Evolutionary conservation across 1,140 invertebrate genomes (phyloP), one percentile per base, ranked within the genome.

Genomic region (Vanessa atalanta): DNA sequence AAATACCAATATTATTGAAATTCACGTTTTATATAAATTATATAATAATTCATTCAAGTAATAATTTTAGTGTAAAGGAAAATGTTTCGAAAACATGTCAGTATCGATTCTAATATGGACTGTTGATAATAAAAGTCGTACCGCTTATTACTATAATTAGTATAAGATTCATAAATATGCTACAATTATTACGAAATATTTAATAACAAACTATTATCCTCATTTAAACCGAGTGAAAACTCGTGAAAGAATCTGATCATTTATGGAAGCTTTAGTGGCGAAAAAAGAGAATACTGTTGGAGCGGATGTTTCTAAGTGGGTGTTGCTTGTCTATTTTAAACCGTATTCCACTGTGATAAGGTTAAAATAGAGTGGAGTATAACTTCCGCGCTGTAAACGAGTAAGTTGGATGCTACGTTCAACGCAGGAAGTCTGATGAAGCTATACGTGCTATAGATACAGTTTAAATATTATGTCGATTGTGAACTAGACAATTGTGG

Each of bases 391-490:
- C 50, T 53, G 50, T 53, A 53, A 53, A 67, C 20, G 48, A 50
- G n/a, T 7, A 26, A 53, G 65, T 53, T 67, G 26, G 48, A 67
- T 20, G 51, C n/a, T 67, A 26, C 50, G 16, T 67, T 67, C 47
- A 53, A 65, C 48, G 20, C 64, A 50, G 64, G 23, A 65, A 65
- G 48, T 65, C 16, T 48, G 47, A 50, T 53, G 50, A 53, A n/a
- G 50, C 1, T 53, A 53, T 53, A 53, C 50, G 50, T 20, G 50
- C 50, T 53, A 3, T 16, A 53, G 50, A 20, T n/a, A 8, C 5
- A 16, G n/a, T 53, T 4, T n/a, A 53, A 9, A 53, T 53, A n/a
- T 53, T 20, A n/a, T 53, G 37, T 43, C 37, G 37, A 50, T 50
- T 53, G 50, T 53, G 48, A 15, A 50, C 15, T 50, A 53, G 20